A percentile compares a stretch with the other conserved stretches of the same genome.
Conservation (phyloP, 2,797 vertebrate genomes). For the Eulemur rubriventer region DNA sequence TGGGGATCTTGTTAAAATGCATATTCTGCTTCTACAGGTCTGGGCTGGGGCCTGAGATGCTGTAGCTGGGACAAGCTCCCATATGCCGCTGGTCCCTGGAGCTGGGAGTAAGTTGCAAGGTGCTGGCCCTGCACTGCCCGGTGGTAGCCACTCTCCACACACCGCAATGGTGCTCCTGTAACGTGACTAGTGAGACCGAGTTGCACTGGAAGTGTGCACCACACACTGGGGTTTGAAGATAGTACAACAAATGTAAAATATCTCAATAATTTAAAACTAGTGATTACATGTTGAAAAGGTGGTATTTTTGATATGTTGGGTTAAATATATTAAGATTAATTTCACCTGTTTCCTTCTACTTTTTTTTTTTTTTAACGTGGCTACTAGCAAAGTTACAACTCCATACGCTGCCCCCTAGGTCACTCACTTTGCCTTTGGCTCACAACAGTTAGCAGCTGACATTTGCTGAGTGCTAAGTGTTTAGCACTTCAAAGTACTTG, state of each 20-base stretch:
- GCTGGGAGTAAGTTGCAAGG: neutral
- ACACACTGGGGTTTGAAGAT: neutral
- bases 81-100: neutral
- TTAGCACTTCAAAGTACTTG: neutral
- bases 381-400: neutral
- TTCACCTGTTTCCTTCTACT: neutral
- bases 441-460: neutral
- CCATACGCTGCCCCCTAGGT: fast-evolving
- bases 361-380: neutral
- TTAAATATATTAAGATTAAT: constrained; percentile 9
- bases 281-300: neutral
- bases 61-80: neutral
- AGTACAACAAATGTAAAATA: neutral
- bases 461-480: neutral
- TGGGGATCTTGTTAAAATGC: neutral
- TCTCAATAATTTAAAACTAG: neutral
- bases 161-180: fast-evolving
- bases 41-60: neutral
- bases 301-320: neutral
- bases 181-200: neutral
- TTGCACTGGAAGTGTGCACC: neutral
- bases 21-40: neutral
- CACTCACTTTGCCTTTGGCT: neutral
- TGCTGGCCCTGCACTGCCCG: neutral
- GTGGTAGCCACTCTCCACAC: neutral